phyloP scores from a whole-genome alignment of 2,113 vertebrate species.

The Scomber scombrus region DNA sequence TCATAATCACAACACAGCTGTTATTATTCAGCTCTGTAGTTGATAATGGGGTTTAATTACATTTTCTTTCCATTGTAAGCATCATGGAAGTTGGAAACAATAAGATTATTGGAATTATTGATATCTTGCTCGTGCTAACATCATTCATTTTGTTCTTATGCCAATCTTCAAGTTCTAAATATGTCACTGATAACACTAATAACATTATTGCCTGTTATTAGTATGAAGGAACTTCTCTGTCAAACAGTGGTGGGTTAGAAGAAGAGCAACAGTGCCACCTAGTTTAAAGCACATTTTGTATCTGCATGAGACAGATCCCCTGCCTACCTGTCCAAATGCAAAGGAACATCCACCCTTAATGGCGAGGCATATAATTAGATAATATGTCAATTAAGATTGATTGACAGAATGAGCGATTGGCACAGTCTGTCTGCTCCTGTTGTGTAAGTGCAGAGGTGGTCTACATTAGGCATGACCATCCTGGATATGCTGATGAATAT shows the following conservation, averaged over 20 bases:
- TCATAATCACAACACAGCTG: neutral
- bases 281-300: constrained; percentile 7
- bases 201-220: neutral
- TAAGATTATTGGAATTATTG: neutral
- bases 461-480: constrained; percentile 25
- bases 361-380: constrained; percentile 7
- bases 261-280: constrained; percentile 71
- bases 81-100: neutral
- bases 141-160: neutral
- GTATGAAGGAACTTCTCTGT: neutral
- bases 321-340: neutral
- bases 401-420: constrained; percentile 35
- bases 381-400: constrained; percentile 20
- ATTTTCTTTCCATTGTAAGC: neutral
- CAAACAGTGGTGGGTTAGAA: neutral
- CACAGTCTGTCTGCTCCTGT: constrained; percentile 14
- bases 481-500: constrained; percentile 21
- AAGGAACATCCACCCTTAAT: constrained; percentile 8
- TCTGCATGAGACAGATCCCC: neutral
- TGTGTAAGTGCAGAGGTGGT: constrained; percentile 35
- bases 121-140: neutral
- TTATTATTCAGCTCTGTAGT: constrained; percentile 7
- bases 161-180: too few relatives aligned
- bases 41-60: neutral
- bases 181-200: constrained; percentile 24